phyloP scores from a whole-genome alignment of 2,113 vertebrate genomes.

The Girardinichthys multiradiatus region DNA sequence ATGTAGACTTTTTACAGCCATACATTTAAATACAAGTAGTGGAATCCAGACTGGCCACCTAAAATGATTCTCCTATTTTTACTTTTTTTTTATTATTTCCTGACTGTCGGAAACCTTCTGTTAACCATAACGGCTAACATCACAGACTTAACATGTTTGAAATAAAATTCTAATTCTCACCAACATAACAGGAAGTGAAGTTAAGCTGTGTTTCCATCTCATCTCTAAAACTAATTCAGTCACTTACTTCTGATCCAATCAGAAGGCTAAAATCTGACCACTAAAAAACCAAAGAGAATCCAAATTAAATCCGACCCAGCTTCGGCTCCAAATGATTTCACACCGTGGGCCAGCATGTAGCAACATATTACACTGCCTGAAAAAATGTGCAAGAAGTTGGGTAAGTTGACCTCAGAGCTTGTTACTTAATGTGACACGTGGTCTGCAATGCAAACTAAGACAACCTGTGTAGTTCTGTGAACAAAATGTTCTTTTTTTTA shows the following conservation, averaged over 20 bases:
- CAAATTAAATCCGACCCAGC: not conserved
- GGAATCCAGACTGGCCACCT: too few relatives aligned
- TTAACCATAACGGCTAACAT: too few relatives aligned
- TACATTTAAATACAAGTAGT: not conserved
- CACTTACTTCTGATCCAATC: not conserved
- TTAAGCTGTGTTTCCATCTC: not conserved
- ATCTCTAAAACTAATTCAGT: not conserved
- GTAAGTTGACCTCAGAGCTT: constrained; percentile 56
- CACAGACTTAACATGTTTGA: not conserved
- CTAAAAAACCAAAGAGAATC: not conserved
- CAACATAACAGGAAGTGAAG: not conserved
- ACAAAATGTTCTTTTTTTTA: constrained; percentile 77
- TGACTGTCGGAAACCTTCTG: too few relatives aligned
- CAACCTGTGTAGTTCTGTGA: constrained; percentile 68
- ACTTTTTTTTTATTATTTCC: too few relatives aligned
- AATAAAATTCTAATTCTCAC: not conserved
- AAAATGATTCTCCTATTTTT: too few relatives aligned
- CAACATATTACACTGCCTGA: constrained; percentile 17
- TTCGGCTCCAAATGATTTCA: not conserved
- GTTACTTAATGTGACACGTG: constrained; percentile 73
- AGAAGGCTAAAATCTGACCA: not conserved
- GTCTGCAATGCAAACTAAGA: constrained; percentile 65
- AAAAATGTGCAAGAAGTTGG: constrained; percentile 51
- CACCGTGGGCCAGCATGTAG: not conserved
- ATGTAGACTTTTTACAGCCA: not conserved